These are phyloP conservation scores for Otocyon megalotis DNA, from an alignment of 2,113 vertebrate species.

Conservation along the genomic window DNA sequence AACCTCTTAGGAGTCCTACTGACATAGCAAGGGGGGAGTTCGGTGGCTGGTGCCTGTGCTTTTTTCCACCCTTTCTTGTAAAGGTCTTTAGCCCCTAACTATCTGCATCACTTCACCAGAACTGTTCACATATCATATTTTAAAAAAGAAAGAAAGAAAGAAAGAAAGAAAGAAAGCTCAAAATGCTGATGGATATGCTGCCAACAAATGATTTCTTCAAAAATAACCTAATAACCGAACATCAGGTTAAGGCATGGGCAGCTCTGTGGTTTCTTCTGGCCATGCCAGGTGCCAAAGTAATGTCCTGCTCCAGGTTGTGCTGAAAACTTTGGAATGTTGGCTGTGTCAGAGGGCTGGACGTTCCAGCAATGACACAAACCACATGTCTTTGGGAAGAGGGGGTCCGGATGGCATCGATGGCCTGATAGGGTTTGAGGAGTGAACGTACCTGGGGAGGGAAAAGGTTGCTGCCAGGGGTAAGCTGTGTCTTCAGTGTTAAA, in stretches of 20 bases:
- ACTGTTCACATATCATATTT: slow-evolving; percentile 69
- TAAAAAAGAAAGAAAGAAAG: too few species aligned
- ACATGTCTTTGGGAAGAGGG: slow-evolving; percentile 59
- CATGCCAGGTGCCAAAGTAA: slow-evolving; percentile 76
- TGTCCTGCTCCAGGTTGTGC: slow-evolving; percentile 70
- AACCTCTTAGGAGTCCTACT: slow-evolving; percentile 58
- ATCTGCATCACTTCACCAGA: slow-evolving; percentile 38
- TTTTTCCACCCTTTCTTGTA: background rate
- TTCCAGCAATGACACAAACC: background rate
- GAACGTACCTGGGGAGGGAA: background rate
- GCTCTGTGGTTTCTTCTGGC: slow-evolving; percentile 67
- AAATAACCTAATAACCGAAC: slow-evolving; percentile 84
- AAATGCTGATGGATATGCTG: slow-evolving; percentile 76
- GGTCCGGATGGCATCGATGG: background rate
- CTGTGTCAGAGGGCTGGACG: slow-evolving; percentile 69
- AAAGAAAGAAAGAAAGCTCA: slow-evolving; percentile 1
- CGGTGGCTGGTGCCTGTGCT: fast-evolving
- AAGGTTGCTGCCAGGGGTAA: background rate
- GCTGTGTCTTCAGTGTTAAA: background rate
- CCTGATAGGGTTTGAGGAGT: background rate
- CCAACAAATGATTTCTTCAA: slow-evolving; percentile 81
- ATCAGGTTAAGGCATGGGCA: slow-evolving; percentile 78
- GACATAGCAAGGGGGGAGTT: background rate
- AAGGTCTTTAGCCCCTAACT: slow-evolving; percentile 58
- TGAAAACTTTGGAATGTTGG: slow-evolving; percentile 75